These are phyloP conservation scores for Napeogenes sylphis DNA, from an alignment of 2,888 invertebrate genomes.

Conservation along the genomic window DNA sequence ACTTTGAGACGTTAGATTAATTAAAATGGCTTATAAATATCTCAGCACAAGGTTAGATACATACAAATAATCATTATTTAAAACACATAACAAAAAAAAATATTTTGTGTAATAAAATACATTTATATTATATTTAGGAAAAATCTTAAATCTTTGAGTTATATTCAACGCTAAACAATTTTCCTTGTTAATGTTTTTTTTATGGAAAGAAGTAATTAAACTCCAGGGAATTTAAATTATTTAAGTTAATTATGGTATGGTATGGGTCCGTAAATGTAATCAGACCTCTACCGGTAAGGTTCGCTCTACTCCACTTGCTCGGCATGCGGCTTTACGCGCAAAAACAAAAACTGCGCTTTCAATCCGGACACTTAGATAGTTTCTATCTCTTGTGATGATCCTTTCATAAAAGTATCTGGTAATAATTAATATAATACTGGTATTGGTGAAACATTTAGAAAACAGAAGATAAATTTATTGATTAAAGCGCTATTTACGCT, in stretches of 20 bases:
- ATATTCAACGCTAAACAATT: too few species aligned
- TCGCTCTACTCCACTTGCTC: conserved; percentile 38
- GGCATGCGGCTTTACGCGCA: conserved; percentile 50
- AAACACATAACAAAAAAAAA: too few species aligned
- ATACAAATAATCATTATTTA: background rate
- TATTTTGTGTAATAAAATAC: too few species aligned
- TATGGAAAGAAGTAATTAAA: background rate
- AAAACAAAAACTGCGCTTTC: conserved; percentile 68
- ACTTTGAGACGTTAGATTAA: conserved; percentile 22
- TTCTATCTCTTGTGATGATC: conserved; percentile 61
- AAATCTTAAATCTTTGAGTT: too few species aligned
- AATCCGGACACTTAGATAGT: conserved; percentile 62
- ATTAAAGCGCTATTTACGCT: background rate
- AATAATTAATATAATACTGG: background rate
- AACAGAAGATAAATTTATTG: too few species aligned
- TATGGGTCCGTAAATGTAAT: conserved; percentile 20
- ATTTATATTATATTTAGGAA: too few species aligned
- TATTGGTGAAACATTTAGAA: too few species aligned
- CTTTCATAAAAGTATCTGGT: conserved; percentile 24
- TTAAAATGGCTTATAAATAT: conserved; percentile 16
- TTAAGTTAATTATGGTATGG: background rate
- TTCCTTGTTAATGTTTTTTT: background rate
- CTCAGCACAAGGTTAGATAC: background rate
- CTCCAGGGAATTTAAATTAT: background rate
- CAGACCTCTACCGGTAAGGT: conserved; percentile 31